Base-by-base conservation (phyloP, 2,888 invertebrate genomes). In the Allolobophora icterica region DNA sequence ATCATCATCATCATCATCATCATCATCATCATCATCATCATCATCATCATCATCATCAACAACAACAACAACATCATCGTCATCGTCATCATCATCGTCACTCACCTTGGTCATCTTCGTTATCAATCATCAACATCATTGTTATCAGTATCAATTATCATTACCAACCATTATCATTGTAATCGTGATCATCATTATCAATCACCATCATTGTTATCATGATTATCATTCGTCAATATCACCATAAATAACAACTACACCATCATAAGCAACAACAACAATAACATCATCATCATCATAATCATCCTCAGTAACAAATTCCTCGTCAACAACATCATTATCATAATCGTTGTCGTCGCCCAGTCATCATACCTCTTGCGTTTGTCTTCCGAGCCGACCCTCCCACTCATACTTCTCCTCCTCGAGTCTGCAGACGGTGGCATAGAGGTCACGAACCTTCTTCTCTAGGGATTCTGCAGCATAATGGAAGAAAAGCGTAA, bases 401-500 rank as follows among this genome's bases (percentile, higher is more conserved):
- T 99, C 99, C 97, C 99, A 97, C 97, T 99, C 99, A 97, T 97
- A 99, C 97, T 99, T 99, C 97, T 98, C 98, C 96, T 98, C 98
- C 97, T 99, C 99, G 96, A 99, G 97, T 96, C 96, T 96, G 96
- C 96, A 97, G 96, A 98, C 96, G 97, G 97, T 98, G 96, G 97
- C 97, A 97, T 98, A 98, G 97, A 98, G 98, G 96, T 97, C 97
- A 96, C 97, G 97, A 97, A 98, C 97, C 96, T 98, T 96, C 96
- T 98, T 97, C 97, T 98, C 97, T 96, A 98, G 97, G 97, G 97
- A 97, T 96, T 98, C 98, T 98, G 97, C 96, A 89, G 24, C 33
- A n/a, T 40, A 89, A 89, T 38, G 40, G 1, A 34, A 34, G 30
- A 71, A 71, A 3, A 71, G 30, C 17, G 8, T 71, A n/a, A 71